These are phyloP conservation scores for Neodon shergylaensis DNA, from an alignment of 2,113 vertebrate genomes.

Conservation along the genomic window DNA sequence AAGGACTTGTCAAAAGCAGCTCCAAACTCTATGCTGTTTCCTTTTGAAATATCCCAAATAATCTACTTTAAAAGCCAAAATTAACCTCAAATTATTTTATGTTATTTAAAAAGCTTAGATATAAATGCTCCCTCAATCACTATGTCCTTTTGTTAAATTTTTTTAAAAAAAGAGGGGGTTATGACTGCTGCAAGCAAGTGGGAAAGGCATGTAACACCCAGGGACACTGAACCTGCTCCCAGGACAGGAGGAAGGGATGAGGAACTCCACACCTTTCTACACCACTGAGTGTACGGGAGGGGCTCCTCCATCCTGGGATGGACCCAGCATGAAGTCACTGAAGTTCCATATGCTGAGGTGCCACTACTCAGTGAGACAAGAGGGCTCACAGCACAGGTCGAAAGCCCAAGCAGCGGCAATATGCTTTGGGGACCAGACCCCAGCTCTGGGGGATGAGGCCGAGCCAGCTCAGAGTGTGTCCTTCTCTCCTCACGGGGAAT, in stretches of 20 bases:
- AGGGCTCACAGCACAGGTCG: background rate
- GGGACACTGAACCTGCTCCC: rapidly evolving
- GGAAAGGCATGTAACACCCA: rapidly evolving
- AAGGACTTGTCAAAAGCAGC: background rate
- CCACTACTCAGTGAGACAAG: no score
- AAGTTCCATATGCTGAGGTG: no score
- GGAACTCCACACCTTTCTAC: rapidly evolving
- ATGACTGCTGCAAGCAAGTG: rapidly evolving
- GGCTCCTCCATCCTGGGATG: background rate
- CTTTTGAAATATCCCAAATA: background rate
- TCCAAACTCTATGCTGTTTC: background rate
- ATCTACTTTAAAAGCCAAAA: background rate
- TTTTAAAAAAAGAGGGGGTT: no score
- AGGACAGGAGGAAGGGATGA: background rate
- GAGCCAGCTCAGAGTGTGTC: no score
- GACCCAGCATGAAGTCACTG: no score
- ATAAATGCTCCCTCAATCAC: background rate
- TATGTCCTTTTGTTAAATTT: background rate
- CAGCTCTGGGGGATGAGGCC: rapidly evolving
- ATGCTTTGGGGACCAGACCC: background rate
- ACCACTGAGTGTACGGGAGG: background rate
- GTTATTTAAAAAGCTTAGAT: background rate
- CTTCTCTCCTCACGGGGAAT: background rate
- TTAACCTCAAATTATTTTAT: background rate
- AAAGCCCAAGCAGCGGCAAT: background rate